Base-by-base conservation (phyloP, 1,140 invertebrate species). In the Araneus ventricosus region DNA sequence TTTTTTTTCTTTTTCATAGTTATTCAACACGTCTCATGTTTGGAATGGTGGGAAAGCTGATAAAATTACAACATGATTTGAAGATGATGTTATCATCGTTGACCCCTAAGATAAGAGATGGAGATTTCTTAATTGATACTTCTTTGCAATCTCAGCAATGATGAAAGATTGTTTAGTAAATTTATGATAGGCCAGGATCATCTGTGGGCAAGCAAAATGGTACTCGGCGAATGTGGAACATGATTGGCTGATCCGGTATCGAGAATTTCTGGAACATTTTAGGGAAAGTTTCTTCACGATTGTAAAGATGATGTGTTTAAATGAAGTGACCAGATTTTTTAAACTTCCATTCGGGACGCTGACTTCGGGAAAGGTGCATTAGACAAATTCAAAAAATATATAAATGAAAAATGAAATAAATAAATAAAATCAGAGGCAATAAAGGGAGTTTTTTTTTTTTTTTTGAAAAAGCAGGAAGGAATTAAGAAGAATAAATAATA, bases 41-140 rank as follows among this genome's bases (percentile, higher is more conserved):
- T 61, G 30, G 17, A 34, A 37, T 75, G 27, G 8, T 75, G 67
- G 20, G 67, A 75, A 75, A 34, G 10, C 10, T 75, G 27, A 20
- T 34, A 34, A 27, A 34, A 75, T 20, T 34, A 30, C 67, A 75
- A 34, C 30, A 75, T 75, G n/a, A 27, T 75, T 17, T 3, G 14
- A 75, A 30, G 4, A 4, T 34, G 14, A 17, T 37, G 67, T 34
- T 75, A 75, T 34, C 67, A 20, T 20, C 5, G 4, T 34, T 75
- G 67, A 75, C 67, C 67, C 17, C 20, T 75, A 17, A 75, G 67
- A 75, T 75, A 75, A 75, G 22, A 75, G 27, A 34, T 30, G 27
- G 17, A 75, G 67, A 75, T 75, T 75, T 75, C 67, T 75, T 75
- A 75, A 75, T 34, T 75, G 67, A 75, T 75, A 75, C 67, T 75